A percentile compares a stretch with the other conserved stretches of the same genome.
Conservation (phyloP, 2,888 invertebrate genomes). For the Pseudoips prasinana region DNA sequence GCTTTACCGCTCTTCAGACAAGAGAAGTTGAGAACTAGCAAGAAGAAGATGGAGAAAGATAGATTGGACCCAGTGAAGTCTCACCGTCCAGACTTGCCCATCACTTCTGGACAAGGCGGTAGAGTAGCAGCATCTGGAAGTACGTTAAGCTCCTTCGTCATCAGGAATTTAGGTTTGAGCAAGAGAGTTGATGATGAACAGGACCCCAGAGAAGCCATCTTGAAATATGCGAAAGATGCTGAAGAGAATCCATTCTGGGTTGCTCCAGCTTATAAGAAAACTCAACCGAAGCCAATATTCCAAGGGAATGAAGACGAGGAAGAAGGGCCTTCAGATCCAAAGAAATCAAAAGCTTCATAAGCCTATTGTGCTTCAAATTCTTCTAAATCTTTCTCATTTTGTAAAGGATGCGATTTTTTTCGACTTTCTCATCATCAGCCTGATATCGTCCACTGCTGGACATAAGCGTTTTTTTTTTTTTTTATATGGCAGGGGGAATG, state of each 20-base stretch:
- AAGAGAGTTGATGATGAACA: slow-evolving; percentile 95
- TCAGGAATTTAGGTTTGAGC: slow-evolving; percentile 96
- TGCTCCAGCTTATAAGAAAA: slow-evolving; percentile 93
- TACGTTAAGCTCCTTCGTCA: slow-evolving; percentile 97
- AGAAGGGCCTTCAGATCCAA: slow-evolving; percentile 76
- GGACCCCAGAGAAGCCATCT: slow-evolving; percentile 96
- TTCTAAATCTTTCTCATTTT: no score
- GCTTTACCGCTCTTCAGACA: slow-evolving; percentile 97
- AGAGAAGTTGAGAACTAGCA: slow-evolving; percentile 92
- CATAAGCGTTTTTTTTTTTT: no score
- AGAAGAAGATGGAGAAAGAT: slow-evolving; percentile 95
- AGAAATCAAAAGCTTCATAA: slow-evolving; percentile 71
- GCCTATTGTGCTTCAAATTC: no score
- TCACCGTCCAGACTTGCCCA: slow-evolving; percentile 90
- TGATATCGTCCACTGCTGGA: no score
- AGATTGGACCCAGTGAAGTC: slow-evolving; percentile 93
- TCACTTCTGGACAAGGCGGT: slow-evolving; percentile 95
- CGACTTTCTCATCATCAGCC: no score
- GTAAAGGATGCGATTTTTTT: no score
- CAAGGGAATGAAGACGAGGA: slow-evolving; percentile 74
- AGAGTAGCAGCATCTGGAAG: slow-evolving; percentile 97
- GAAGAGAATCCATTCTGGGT: slow-evolving; percentile 99
- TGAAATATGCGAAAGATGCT: slow-evolving; percentile 97
- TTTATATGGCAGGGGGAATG: no score
- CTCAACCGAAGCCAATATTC: slow-evolving; percentile 93